phyloP scores from a whole-genome alignment of 2,113 vertebrate species.

The Nesogale talazaci region DNA sequence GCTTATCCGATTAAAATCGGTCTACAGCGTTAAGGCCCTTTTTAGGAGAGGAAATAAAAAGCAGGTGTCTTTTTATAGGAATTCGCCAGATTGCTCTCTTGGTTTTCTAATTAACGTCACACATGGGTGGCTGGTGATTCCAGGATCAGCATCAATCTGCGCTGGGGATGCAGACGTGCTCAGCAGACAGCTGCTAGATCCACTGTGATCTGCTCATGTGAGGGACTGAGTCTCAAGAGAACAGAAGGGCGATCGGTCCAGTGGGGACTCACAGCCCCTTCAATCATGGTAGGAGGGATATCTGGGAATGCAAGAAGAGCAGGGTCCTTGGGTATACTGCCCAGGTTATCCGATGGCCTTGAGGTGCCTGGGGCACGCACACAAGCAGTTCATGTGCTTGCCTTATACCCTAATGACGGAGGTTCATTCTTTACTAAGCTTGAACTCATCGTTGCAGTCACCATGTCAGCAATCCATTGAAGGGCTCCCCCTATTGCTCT shows the following conservation, averaged over 20 bases:
- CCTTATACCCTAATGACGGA: too few species aligned
- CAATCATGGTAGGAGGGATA: not conserved
- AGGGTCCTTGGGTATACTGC: not conserved
- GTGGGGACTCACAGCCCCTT: too few species aligned
- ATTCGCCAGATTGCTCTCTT: not conserved
- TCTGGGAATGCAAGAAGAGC: not conserved
- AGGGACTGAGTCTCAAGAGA: not conserved
- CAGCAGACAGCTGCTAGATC: not conserved
- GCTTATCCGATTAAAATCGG: not conserved
- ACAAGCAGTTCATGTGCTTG: not conserved
- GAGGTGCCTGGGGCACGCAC: not conserved
- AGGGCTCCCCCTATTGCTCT: too few species aligned
- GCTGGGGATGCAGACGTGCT: not conserved
- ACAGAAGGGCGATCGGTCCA: not conserved
- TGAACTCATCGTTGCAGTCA: too few species aligned
- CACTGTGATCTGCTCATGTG: not conserved
- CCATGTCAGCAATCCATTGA: too few species aligned
- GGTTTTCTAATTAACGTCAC: not conserved
- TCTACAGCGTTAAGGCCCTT: not conserved
- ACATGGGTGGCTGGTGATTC: not conserved
- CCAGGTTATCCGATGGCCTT: not conserved
- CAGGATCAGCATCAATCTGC: not conserved
- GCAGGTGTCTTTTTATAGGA: not conserved
- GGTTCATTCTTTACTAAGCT: too few species aligned
- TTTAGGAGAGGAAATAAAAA: not conserved